Evolutionary conservation across 2,113 vertebrate genomes (phyloP), one percentile per base, ranked within the genome.

Genomic region (Cranoglanis bouderius): DNA sequence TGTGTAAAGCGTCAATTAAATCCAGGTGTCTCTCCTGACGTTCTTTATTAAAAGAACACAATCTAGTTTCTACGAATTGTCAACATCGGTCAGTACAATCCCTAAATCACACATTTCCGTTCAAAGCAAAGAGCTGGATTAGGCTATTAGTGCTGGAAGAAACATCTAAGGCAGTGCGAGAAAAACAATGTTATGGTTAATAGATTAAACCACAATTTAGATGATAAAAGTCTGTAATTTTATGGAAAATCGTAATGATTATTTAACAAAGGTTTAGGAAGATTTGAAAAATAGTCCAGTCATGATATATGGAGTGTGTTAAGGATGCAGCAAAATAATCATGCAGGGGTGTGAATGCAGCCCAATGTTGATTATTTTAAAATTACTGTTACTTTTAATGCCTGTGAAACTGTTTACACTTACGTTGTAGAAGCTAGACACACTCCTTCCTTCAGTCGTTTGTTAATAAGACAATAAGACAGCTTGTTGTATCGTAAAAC

Each of bases 21-120:
- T 55, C 80, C 89, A 84, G 77, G 85, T 86, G 78, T 89, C 59
- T 51, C 59, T 82, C 4, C 35, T 38, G 6, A 26, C 10, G 2
- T 78, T 61, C 24, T 49, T 67, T 84, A 67, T 84, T 65, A 67
- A 43, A 35, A 46, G 3, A 46, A 49, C 40, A 26, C 38, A n/a
- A 32, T 32, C 19, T 61, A 35, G 40, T 89, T 84, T 77, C 81
- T 77, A 38, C 14, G 18, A 24, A 38, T 24, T n/a, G 72, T 87
- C 80, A 89, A 43, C 40, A 78, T 24, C 35, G 43, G 49, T 84
- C 24, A n/a, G 49, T 26, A 6, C 14, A 63, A 67, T 49, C 40
- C 14, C 14, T 9, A 46, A 46, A 63, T n/a, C 40, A 43, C 1
- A 40, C 35, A 7, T 14, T 43, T 83, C 82, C 40, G 82, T 29